phyloP scores from a whole-genome alignment of 2,888 invertebrate genomes.

The Aromia moschata region DNA sequence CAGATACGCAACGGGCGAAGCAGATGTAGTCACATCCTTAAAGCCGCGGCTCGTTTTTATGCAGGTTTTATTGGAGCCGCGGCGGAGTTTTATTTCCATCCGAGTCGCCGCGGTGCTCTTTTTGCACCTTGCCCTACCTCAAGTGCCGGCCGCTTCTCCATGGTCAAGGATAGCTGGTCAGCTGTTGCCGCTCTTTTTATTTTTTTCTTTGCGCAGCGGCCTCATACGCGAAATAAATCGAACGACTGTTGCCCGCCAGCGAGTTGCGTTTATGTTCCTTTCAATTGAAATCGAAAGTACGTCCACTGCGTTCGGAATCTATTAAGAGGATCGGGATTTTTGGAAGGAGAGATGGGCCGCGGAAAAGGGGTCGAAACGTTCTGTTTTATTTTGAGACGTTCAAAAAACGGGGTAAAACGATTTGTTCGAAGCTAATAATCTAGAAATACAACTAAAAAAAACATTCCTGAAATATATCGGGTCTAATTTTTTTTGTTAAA shows the following conservation, averaged over 20 bases:
- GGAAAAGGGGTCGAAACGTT: too few species aligned
- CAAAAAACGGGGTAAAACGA: too few species aligned
- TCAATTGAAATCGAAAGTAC: conserved; percentile 24
- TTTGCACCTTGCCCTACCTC: conserved; percentile 40
- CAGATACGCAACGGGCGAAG: conserved; percentile 16
- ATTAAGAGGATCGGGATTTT: not conserved
- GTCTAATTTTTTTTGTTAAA: too few species aligned
- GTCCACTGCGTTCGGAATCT: not conserved
- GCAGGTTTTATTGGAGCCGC: conserved; percentile 38
- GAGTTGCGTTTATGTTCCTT: conserved; percentile 7
- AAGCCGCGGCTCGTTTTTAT: conserved; percentile 33
- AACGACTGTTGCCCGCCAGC: conserved; percentile 13
- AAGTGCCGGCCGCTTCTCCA: conserved; percentile 37
- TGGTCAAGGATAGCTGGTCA: conserved; percentile 45
- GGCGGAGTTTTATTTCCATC: conserved; percentile 36
- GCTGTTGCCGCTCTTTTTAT: conserved; percentile 34
- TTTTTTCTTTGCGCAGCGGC: not conserved
- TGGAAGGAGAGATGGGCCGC: too few species aligned
- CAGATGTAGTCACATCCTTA: conserved; percentile 37
- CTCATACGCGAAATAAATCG: conserved; percentile 12
- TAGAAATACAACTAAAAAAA: too few species aligned
- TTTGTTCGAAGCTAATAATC: too few species aligned
- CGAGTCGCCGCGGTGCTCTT: conserved; percentile 29
- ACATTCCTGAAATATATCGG: too few species aligned
- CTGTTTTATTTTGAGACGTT: too few species aligned